Evolutionary conservation across 2,113 vertebrate species (phyloP).

Genomic region (Dasypus novemcinctus): DNA sequence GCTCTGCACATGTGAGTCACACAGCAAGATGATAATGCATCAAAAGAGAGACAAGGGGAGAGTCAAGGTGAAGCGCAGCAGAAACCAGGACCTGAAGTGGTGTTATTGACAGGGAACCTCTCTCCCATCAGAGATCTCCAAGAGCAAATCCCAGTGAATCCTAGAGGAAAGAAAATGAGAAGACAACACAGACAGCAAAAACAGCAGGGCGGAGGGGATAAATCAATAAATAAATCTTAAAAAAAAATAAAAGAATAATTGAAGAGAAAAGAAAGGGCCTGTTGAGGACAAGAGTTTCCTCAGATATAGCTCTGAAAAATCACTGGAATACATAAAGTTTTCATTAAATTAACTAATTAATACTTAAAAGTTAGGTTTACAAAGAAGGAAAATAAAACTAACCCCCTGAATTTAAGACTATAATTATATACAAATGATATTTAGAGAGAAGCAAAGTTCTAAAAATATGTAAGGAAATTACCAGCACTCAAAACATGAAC

Average conservation of each 20-base stretch:
- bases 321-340: background rate
- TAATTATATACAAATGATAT: background rate
- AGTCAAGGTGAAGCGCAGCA: too few relatives aligned
- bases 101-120: too few relatives aligned
- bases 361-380: background rate
- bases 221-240: too few relatives aligned
- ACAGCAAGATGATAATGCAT: too few relatives aligned
- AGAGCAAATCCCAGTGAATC: too few relatives aligned
- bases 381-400: background rate
- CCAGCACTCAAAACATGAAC: background rate
- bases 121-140: too few relatives aligned
- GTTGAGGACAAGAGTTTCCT: background rate
- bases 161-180: too few relatives aligned
- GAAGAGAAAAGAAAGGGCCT: background rate
- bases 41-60: too few relatives aligned
- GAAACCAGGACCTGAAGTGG: too few relatives aligned
- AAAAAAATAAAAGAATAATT: conserved; percentile 9
- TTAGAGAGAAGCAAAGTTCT: background rate
- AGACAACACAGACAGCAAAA: too few relatives aligned
- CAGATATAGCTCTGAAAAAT: background rate
- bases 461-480: background rate
- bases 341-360: background rate
- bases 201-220: too few relatives aligned
- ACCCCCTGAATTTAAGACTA: background rate
- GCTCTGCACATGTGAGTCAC: too few relatives aligned